Base-by-base conservation (phyloP, 2,888 invertebrate species). In the Polylopha cassiicola region DNA sequence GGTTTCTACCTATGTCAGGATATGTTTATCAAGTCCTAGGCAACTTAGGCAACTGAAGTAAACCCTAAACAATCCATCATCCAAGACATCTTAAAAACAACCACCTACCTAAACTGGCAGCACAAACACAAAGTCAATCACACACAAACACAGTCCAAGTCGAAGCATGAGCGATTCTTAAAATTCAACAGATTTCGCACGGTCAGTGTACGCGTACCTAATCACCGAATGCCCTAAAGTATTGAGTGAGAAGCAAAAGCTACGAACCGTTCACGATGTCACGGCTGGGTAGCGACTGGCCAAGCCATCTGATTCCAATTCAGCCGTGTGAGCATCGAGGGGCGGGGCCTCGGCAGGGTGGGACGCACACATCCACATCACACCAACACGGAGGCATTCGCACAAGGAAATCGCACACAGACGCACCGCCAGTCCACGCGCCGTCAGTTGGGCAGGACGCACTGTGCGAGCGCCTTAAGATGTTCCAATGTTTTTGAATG, bases 221-320 rank as follows among this genome's bases (percentile, higher is more conserved):
- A 82, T 82, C 73, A 78, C 78, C 78, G 79, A 73, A 78, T 74
- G 73, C 61, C 58, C 76, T 72, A 66, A 73, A 75, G 77, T 78
- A 60, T 73, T 68, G 70, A 61, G 61, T 53, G 67, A 63, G 70
- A 66, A 65, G 71, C 57, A 71, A 73, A 74, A 61, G 69, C 79
- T 73, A 66, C 84, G 81, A 80, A 79, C 79, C 82, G 82, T 81
- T 84, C 73, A 72, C 82, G 80, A 75, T 77, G 74, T 69, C 77
- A 84, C 82, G 85, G 85, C 86, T 84, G 73, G 84, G 65, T 84
- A 67, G 69, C 81, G 81, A 85, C 85, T 85, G 85, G 77, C 80
- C 80, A 70, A 77, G 75, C 81, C 80, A 81, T 82, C 84, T 82
- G 84, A 84, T 85, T 84, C 72, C 82, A 82, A 86, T 63, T 86